Evolutionary conservation across 53 echinoderm and acorn worm genomes (phyloP), one percentile per base, ranked within the genome.

Genomic region (Luidia sarsii): DNA sequence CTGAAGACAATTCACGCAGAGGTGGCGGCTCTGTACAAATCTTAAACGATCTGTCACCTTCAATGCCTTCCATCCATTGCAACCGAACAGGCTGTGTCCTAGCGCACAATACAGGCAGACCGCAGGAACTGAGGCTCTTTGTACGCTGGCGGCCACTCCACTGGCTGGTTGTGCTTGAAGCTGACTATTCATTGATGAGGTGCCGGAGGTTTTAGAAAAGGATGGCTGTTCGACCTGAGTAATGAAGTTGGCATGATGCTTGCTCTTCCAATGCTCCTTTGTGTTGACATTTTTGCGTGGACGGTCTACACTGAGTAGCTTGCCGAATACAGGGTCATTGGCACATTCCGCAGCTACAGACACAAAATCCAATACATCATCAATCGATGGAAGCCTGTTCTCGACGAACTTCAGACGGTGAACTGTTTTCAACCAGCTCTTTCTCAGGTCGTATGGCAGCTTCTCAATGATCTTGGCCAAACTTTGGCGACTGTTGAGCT

Each of bases 1-100:
- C 36, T 72, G 70, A 18, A 90, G 57, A 49, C 90, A 90, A 59
- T 90, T 90, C 20, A 89, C 67, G 39, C 89, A 89, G 6, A 84
- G 50, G 10, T 37, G 8, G 16, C 82, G 71, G 10, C 83, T 57
- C 31, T 38, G 53, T 0, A 67, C 88, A 34, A 88, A 83, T 19
- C 32, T 50, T 1, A 79, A 31, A 14, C 89, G 49, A 11, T 84
- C 80, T 1, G 59, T 25, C 19, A 65, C 49, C 4, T 33, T 39
- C 68, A 83, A 21, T 3, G 24, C 61, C 48, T 89, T 89, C 59
- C 84, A 89, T 7, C 55, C 49, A 13, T 57, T 37, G 69, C 89
- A 84, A 3, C 65, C 61, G 50, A 81, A 71, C 19, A 81, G 37
- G 20, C 63, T 43, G 36, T 82, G 87, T 2, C 22, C 66, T 37